Evolutionary conservation across 2,888 invertebrate species (phyloP).

Genomic region (Drosophila kanekoi): DNA sequence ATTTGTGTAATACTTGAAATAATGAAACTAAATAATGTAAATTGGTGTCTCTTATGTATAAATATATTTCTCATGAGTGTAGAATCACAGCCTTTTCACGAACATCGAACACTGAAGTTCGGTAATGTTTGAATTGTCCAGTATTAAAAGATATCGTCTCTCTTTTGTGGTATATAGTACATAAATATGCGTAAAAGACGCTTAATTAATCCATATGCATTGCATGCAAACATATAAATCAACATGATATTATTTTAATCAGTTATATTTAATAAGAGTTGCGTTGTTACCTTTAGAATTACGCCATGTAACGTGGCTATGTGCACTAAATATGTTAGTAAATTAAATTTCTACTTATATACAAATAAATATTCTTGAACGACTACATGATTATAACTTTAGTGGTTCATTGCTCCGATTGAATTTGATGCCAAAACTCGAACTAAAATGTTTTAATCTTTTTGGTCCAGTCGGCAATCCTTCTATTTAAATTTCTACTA

Average conservation of each 20-base stretch:
- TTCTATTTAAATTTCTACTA: conserved; percentile 42
- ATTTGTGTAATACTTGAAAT: conserved; percentile 59
- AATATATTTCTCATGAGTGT: conserved; percentile 77
- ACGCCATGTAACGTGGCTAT: conserved; percentile 48
- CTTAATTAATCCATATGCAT: conserved; percentile 47
- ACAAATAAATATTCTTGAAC: conserved; percentile 71
- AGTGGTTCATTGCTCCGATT: conserved; percentile 25
- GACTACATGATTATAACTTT: conserved; percentile 37
- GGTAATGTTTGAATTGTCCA: conserved; percentile 71
- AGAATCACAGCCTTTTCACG: conserved; percentile 80
- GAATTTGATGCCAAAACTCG: conserved; percentile 47
- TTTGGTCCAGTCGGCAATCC: conserved; percentile 27
- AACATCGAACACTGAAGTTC: conserved; percentile 61
- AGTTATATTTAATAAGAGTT: conserved; percentile 60
- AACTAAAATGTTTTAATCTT: conserved; percentile 41
- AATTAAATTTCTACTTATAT: conserved; percentile 52
- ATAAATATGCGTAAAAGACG: conserved; percentile 19
- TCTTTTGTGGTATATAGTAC: conserved; percentile 34
- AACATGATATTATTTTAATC: conserved; percentile 44
- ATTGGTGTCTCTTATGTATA: conserved; percentile 47
- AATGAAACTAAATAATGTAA: conserved; percentile 53
- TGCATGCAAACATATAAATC: conserved; percentile 36
- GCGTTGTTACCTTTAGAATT: conserved; percentile 29
- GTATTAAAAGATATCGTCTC: conserved; percentile 56
- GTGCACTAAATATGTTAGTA: conserved; percentile 39